Evolutionary conservation across 1,140 invertebrate genomes (phyloP).

Genomic region (Drosophila setifemur): DNA sequence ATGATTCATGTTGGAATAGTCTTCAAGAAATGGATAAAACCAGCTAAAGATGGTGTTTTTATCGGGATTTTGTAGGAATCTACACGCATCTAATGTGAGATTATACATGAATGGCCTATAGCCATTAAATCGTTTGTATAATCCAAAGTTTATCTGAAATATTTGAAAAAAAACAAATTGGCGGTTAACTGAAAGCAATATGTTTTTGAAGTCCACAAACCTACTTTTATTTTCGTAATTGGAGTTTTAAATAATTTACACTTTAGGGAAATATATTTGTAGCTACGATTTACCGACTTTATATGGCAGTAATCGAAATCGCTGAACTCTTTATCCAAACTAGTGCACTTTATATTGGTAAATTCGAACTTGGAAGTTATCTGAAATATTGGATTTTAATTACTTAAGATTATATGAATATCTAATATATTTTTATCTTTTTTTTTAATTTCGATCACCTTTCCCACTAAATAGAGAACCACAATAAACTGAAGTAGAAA

Average conservation of each 20-base stretch:
- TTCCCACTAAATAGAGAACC: too few species aligned
- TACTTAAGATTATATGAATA: neutral
- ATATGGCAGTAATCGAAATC: slow-evolving; percentile 2
- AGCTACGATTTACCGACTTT: slow-evolving; percentile 13
- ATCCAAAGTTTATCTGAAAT: neutral
- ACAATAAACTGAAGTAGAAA: too few species aligned
- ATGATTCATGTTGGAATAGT: neutral
- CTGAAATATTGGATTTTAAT: neutral
- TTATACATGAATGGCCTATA: slow-evolving; percentile 17
- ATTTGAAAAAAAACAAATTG: neutral
- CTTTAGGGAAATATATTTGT: slow-evolving; percentile 6
- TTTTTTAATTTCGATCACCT: too few species aligned
- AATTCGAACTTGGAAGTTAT: slow-evolving; percentile 10
- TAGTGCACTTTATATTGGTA: slow-evolving; percentile 7
- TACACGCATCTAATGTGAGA: slow-evolving; percentile 1
- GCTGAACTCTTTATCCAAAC: neutral
- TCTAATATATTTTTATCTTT: too few species aligned
- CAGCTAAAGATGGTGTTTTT: neutral
- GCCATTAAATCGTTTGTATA: slow-evolving; percentile 3
- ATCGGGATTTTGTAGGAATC: neutral
- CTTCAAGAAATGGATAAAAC: neutral
- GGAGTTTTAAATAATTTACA: neutral
- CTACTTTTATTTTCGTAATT: neutral
- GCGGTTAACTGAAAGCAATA: too few species aligned
- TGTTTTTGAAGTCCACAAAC: too few species aligned